Base-by-base conservation (phyloP, 2,797 vertebrate genomes). In the Odontamblyopus lacepedii region DNA sequence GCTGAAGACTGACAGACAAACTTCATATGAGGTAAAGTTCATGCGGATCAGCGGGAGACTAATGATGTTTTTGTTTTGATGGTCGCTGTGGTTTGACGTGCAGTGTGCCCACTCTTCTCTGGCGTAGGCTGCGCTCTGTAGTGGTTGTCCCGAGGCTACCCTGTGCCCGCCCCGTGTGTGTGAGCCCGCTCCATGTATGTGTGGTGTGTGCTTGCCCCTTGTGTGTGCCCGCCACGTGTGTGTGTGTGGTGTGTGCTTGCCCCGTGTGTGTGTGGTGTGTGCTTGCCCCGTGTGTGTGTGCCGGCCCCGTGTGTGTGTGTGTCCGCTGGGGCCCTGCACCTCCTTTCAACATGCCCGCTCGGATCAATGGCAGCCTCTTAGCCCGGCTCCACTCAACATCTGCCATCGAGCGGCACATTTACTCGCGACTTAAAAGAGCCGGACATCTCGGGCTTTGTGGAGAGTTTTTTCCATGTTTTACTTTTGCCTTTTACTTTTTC, bases 351-450 rank as follows among this genome's bases (percentile, higher is more conserved):
- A 76, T 32, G 78, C 38, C 4, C 64, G 76, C 73, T 69, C 76
- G 67, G 78, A 88, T 90, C 87, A 80, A 88, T 88, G 76, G 79
- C 75, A 82, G 67, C 72, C 84, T 86, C 70, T 88, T 85, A 86
- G 81, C 74, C 2, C 1, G 27, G 69, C 74, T 71, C 74, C 63
- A 69, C 81, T 77, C 63, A 85, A 82, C 80, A 77, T 69, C 72
- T 81, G 69, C 76, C 77, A 85, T 88, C 35, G 75, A 88, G 76
- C 79, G 2, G 55, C 60, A 74, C 82, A 84, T 88, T 83, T 67
- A 80, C 72, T 57, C 70, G 30, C 6, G 27, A 35, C 82, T 82
- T 64, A 69, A 79, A 78, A 76, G 80, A 66, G 72, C 53, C 70
- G 78, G 71, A 83, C 74, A 55, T 72, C 59, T 66, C 59, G 74